Evolutionary conservation across 2,888 invertebrate species (phyloP).

Genomic region (Drosophila sordidula): DNA sequence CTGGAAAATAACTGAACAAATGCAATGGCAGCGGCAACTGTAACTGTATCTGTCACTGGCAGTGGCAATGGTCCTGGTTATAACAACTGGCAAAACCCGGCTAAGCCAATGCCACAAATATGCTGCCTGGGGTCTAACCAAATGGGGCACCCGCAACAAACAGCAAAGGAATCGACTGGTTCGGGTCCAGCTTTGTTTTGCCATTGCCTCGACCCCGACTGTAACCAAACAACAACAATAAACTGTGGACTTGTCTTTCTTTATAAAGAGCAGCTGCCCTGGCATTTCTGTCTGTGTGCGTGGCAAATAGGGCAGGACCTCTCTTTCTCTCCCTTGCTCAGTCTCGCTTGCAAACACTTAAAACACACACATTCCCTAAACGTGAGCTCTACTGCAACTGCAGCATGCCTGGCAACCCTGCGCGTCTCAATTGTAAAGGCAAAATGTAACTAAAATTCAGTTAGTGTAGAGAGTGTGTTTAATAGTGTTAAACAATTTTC

Average conservation of each 20-base stretch:
- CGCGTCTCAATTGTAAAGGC: slow-evolving; percentile 8
- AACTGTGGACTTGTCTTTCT: slow-evolving; percentile 44
- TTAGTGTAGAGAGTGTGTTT: slow-evolving; percentile 38
- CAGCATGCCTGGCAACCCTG: slow-evolving; percentile 6
- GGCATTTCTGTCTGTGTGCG: slow-evolving; percentile 21
- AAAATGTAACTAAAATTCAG: slow-evolving; percentile 49
- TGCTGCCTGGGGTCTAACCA: slow-evolving; percentile 47
- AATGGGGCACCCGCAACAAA: slow-evolving; percentile 51
- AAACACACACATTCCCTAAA: slow-evolving; percentile 7
- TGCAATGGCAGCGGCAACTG: slow-evolving; percentile 29
- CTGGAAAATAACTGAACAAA: slow-evolving; percentile 48
- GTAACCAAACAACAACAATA: slow-evolving; percentile 53
- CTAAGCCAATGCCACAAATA: slow-evolving; percentile 64
- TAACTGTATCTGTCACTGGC: slow-evolving; percentile 31
- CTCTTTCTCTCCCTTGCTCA: neutral
- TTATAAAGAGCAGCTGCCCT: slow-evolving; percentile 21
- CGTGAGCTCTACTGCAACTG: neutral
- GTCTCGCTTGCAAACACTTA: too few species aligned
- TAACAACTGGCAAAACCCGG: slow-evolving; percentile 45
- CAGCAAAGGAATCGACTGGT: slow-evolving; percentile 39
- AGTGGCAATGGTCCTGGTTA: slow-evolving; percentile 20
- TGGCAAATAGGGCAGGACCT: slow-evolving; percentile 28
- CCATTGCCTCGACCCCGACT: slow-evolving; percentile 23
- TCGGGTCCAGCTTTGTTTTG: slow-evolving; percentile 40
- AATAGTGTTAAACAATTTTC: slow-evolving; percentile 55